Evolutionary conservation across 2,113 vertebrate species (phyloP).

Genomic region (Podilymbus podiceps): DNA sequence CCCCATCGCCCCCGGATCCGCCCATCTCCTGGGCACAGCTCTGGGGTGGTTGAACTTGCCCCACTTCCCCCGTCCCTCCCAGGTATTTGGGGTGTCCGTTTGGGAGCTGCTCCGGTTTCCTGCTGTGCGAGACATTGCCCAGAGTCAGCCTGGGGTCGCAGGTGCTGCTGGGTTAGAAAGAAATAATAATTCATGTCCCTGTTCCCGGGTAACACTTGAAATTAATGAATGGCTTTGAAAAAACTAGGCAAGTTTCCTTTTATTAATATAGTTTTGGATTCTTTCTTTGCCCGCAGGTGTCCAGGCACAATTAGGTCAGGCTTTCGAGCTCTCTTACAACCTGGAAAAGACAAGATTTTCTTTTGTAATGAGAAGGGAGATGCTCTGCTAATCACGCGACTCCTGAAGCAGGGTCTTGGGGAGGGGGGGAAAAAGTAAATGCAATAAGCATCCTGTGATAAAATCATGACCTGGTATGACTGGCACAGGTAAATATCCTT

Average conservation of each 20-base stretch:
- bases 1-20: background rate
- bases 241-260: background rate
- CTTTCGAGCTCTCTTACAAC: background rate
- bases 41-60: fast-evolving
- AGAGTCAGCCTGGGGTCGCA: background rate
- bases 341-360: background rate
- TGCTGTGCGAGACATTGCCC: fast-evolving
- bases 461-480: background rate
- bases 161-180: background rate
- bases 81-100: background rate
- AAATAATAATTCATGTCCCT: background rate
- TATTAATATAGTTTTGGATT: background rate
- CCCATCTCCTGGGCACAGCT: background rate
- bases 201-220: background rate
- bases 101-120: background rate
- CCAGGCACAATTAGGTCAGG: background rate
- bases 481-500: background rate
- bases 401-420: background rate
- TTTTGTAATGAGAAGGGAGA: background rate
- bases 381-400: background rate
- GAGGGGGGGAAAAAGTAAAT: background rate
- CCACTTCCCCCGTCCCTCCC: background rate
- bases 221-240: conserved; percentile 21
- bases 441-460: background rate
- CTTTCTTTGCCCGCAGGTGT: background rate